Conservation (phyloP, 2,113 vertebrate genomes). For the Haplochromis burtoni region DNA sequence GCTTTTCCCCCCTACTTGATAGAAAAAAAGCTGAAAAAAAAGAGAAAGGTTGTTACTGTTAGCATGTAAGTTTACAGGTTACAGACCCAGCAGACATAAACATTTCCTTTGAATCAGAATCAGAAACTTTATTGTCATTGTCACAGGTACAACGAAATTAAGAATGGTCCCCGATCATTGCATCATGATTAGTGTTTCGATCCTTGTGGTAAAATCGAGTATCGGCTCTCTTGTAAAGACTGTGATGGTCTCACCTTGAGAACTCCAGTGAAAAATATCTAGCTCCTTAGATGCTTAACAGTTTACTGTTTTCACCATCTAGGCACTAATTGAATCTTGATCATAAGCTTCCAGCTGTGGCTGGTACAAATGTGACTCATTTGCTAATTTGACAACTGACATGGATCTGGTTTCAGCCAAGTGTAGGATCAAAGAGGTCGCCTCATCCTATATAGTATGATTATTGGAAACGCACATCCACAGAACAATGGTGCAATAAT, state of each 20-base stretch:
- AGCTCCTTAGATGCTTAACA: not conserved
- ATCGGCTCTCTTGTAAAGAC: not conserved
- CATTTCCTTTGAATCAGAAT: not conserved
- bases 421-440: not conserved
- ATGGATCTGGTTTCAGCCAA: not conserved
- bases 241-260: not conserved
- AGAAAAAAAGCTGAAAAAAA: not conserved
- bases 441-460: not conserved
- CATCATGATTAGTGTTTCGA: not conserved
- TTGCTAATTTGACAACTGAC: not conserved
- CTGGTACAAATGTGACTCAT: not conserved
- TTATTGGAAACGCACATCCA: not conserved
- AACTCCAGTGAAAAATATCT: not conserved
- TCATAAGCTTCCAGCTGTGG: not conserved
- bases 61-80: not conserved
- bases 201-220: not conserved
- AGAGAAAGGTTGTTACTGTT: not conserved
- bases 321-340: not conserved
- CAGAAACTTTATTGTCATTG: too few species aligned
- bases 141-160: too few species aligned
- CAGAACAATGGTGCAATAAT: not conserved
- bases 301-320: not conserved
- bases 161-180: too few species aligned
- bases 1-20: fast-evolving
- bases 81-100: not conserved